Conservation (phyloP, 2,113 vertebrate genomes). For the Heptranchias perlo region DNA sequence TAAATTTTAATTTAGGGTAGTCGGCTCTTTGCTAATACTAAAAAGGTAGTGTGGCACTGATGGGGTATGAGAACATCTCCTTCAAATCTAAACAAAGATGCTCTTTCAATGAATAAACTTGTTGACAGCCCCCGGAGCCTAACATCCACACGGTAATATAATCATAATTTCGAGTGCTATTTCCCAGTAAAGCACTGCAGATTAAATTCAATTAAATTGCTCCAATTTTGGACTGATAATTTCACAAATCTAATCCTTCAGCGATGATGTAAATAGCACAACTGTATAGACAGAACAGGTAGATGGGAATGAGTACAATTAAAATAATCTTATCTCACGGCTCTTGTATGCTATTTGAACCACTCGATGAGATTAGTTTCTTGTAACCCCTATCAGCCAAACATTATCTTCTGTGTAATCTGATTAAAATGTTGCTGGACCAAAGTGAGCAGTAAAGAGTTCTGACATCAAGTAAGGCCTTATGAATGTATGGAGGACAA, state of each 20-base stretch:
- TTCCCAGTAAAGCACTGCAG: background rate
- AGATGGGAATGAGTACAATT: background rate
- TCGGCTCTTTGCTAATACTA: background rate
- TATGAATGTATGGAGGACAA: background rate
- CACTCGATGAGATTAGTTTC: background rate
- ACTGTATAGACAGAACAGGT: background rate
- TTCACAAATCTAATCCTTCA: background rate
- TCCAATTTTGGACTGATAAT: background rate
- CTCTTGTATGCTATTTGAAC: background rate
- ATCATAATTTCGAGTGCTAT: background rate
- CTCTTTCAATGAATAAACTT: background rate
- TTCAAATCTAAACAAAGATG: background rate
- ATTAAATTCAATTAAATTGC: background rate
- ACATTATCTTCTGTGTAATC: background rate
- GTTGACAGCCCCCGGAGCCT: background rate
- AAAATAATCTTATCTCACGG: background rate
- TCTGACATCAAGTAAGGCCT: background rate
- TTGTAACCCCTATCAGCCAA: background rate
- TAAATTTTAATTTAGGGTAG: background rate
- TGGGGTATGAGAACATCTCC: background rate
- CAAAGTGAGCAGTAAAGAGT: background rate
- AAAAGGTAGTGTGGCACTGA: background rate
- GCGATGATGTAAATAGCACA: background rate
- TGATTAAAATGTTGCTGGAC: background rate
- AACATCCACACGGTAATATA: background rate